Conservation (phyloP, 1,140 invertebrate genomes). For the Tetramorium alpestre region DNA sequence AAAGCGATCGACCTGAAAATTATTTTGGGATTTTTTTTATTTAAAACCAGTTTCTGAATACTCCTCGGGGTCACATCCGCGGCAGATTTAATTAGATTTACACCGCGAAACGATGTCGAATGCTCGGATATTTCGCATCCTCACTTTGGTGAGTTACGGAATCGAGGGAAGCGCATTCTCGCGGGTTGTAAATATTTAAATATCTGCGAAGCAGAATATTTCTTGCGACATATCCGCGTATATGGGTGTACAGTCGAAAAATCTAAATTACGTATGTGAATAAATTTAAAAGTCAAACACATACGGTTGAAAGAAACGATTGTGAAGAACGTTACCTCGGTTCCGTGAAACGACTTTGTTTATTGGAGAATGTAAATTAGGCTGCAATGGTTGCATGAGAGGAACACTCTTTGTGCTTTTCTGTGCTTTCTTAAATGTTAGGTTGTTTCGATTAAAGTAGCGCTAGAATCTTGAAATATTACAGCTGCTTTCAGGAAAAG, state of each 20-base stretch:
- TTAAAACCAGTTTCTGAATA: neutral
- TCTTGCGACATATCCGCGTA: neutral
- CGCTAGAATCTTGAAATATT: constrained; percentile 32
- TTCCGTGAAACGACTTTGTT: constrained; percentile 40
- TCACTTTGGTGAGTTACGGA: constrained; percentile 44
- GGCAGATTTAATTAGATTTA: neutral
- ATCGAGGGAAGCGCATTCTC: constrained; percentile 22
- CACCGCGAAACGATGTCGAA: constrained; percentile 9
- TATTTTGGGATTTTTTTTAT: neutral
- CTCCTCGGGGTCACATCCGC: neutral
- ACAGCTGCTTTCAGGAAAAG: constrained; percentile 37
- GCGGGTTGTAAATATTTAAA: neutral
- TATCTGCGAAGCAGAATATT: neutral
- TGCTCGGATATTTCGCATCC: constrained; percentile 49
- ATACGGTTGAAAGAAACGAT: neutral
- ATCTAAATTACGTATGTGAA: neutral
- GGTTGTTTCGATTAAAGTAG: constrained; percentile 42
- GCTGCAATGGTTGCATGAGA: constrained; percentile 62
- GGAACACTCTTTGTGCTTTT: constrained; percentile 63
- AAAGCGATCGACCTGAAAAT: neutral
- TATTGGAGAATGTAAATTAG: constrained; percentile 51
- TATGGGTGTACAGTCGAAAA: neutral
- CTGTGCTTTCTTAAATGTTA: constrained; percentile 64
- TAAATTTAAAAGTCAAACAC: constrained; percentile 4
- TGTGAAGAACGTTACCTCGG: constrained; percentile 27